These are phyloP conservation scores for Karalla daura DNA, from an alignment of 2,797 vertebrate species.

Conservation along the genomic window DNA sequence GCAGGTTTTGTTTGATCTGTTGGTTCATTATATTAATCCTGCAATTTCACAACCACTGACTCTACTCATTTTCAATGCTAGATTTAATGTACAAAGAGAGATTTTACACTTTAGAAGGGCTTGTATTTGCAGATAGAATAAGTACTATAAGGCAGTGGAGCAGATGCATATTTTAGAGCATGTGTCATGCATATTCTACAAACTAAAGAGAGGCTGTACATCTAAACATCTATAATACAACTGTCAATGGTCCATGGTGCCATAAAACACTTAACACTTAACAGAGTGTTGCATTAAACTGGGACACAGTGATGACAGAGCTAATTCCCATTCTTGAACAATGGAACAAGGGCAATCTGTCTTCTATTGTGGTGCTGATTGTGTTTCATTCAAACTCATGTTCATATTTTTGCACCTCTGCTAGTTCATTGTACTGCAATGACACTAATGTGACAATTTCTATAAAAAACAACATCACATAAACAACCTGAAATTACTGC, in stretches of 20 bases:
- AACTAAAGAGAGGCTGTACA: not conserved
- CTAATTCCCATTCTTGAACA: not conserved
- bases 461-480: not conserved
- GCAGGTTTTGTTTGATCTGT: not conserved
- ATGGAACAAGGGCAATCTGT: not conserved
- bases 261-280: not conserved
- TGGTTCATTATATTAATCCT: not conserved
- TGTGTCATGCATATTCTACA: not conserved
- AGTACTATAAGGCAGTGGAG: not conserved
- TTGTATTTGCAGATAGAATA: not conserved
- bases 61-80: not conserved
- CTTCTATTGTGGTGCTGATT: not conserved
- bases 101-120: not conserved
- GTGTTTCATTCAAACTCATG: not conserved
- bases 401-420: not conserved
- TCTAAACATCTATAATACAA: not conserved
- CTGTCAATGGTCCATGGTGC: not conserved
- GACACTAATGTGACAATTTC: not conserved
- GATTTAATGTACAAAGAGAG: not conserved
- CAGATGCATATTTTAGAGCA: not conserved
- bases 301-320: not conserved
- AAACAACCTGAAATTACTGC: not conserved
- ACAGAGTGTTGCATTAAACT: not conserved
- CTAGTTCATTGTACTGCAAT: not conserved
- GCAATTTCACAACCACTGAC: not conserved